Evolutionary conservation across 2,113 vertebrate genomes (phyloP).

Genomic region (Nothoprocta perdicaria): DNA sequence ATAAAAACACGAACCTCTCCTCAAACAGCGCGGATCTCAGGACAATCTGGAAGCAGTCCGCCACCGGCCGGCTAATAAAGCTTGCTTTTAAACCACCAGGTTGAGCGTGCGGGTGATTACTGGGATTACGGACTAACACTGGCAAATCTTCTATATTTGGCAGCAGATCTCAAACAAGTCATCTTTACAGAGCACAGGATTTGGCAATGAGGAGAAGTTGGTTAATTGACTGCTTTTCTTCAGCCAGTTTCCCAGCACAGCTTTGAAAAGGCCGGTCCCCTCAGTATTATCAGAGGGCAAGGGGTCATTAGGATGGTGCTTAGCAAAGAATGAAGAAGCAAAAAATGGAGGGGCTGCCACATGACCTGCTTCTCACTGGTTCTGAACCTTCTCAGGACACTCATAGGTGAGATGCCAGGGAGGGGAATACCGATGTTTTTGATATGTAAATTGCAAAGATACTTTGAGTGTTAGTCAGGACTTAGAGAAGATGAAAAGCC

Average conservation of each 20-base stretch:
- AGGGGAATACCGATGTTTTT: background rate
- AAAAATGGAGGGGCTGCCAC: background rate
- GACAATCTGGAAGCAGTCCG: too few relatives aligned
- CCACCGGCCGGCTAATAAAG: too few relatives aligned
- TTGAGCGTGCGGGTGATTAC: too few relatives aligned
- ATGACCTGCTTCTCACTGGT: background rate
- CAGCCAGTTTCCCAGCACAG: background rate
- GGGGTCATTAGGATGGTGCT: background rate
- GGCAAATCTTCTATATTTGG: background rate
- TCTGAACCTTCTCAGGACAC: background rate
- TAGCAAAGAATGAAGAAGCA: background rate
- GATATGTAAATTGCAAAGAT: background rate
- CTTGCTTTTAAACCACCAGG: too few relatives aligned
- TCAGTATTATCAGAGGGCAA: background rate
- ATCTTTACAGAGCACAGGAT: background rate
- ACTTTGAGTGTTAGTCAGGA: background rate
- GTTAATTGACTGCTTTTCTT: background rate
- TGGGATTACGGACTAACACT: too few relatives aligned
- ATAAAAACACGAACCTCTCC: too few relatives aligned
- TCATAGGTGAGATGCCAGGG: background rate
- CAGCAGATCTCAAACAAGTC: background rate
- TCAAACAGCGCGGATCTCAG: too few relatives aligned
- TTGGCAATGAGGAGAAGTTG: background rate
- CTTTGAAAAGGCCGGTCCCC: background rate
- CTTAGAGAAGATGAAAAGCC: background rate